Percentiles rank a stretch among this genome's conserved stretches.
Conservation (phyloP, 2,113 vertebrate genomes). For the Poeciliopsis retropinna region DNA sequence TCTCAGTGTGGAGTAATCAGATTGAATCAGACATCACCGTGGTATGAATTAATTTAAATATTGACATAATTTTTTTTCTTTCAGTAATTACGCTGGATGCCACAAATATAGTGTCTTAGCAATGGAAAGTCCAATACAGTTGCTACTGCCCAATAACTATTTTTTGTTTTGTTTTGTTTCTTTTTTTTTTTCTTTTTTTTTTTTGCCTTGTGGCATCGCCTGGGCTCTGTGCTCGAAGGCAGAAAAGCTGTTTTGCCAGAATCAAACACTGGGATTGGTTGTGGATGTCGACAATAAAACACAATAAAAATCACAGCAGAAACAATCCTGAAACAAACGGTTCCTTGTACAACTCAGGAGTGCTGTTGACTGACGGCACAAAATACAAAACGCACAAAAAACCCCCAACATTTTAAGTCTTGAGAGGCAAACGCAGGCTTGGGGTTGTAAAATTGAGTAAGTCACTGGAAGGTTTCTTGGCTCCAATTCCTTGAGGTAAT, state of each 20-base stretch:
- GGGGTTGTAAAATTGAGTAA: conserved; percentile 29
- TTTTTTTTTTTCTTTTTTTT: too few relatives aligned
- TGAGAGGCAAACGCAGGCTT: not conserved
- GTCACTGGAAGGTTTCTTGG: conserved; percentile 25
- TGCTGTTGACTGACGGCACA: conserved; percentile 1
- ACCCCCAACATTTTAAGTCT: not conserved
- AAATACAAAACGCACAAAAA: conserved; percentile 1
- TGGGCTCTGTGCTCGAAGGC: too few relatives aligned
- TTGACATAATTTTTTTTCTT: not conserved
- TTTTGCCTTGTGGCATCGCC: not conserved
- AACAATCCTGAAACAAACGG: conserved; percentile 3
- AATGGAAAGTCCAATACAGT: not conserved
- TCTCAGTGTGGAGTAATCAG: too few relatives aligned
- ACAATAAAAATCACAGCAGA: conserved; percentile 21
- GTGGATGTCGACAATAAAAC: not conserved
- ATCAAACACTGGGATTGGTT: not conserved
- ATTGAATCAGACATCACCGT: too few relatives aligned
- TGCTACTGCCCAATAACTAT: not conserved
- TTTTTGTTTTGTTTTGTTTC: not conserved
- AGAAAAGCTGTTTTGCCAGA: conserved; percentile 18
- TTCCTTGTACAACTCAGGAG: conserved; percentile 12
- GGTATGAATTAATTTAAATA: not conserved
- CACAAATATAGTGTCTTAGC: not conserved
- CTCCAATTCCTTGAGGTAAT: conserved; percentile 26
- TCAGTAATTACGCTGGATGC: not conserved